A percentile compares a stretch with the other conserved stretches of the same genome.
Conservation (phyloP, 2,888 invertebrate genomes). For the Trichacis sp. region DNA sequence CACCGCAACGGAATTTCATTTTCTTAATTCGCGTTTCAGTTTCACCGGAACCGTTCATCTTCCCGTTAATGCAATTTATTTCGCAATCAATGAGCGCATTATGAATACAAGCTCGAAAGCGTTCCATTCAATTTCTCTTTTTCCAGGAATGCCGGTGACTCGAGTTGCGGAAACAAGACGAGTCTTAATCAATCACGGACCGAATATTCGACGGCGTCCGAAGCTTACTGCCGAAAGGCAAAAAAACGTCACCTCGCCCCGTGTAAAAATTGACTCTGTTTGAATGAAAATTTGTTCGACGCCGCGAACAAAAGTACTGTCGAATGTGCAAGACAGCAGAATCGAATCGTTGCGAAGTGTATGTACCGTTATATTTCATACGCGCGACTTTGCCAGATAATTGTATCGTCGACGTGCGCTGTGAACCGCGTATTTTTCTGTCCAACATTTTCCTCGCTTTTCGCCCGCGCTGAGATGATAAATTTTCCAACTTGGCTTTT, state of each 20-base stretch:
- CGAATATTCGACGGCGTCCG: not conserved
- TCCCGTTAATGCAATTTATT: not conserved
- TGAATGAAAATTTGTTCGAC: not conserved
- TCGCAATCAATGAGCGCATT: not conserved
- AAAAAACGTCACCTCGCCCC: not conserved
- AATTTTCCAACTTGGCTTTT: no score
- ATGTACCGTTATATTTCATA: not conserved
- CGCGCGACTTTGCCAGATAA: not conserved
- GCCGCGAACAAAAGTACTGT: not conserved
- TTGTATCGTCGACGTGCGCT: not conserved
- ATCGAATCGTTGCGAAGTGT: not conserved
- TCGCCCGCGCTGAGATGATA: no score
- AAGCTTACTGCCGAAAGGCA: not conserved
- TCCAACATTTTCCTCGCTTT: no score
- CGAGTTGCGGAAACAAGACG: not conserved
- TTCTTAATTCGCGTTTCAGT: not conserved
- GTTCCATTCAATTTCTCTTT: not conserved
- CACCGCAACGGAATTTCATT: not conserved
- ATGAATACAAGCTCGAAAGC: not conserved
- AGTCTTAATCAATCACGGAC: conserved; percentile 1
- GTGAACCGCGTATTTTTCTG: no score
- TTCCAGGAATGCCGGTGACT: not conserved
- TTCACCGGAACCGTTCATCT: conserved; percentile 3
- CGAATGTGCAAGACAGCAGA: conserved; percentile 4
- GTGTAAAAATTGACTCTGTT: not conserved